Percentiles rank a stretch among this genome's conserved stretches.
These are phyloP conservation scores for Tipula vernalis DNA, from an alignment of 2,888 invertebrate genomes.

Conservation along the genomic window DNA sequence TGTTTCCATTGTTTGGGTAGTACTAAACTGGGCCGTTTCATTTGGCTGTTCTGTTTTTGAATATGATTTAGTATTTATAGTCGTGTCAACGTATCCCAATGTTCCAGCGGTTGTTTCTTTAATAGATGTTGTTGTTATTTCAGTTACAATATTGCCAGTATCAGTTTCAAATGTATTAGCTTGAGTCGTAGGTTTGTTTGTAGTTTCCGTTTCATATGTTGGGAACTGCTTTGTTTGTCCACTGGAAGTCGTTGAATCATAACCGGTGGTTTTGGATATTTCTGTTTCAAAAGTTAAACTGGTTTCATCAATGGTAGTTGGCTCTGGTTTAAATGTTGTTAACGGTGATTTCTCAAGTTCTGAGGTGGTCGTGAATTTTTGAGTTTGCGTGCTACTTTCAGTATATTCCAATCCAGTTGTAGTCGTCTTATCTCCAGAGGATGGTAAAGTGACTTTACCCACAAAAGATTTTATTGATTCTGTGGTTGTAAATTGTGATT, in stretches of 20 bases:
- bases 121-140: too few relatives aligned
- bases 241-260: not conserved
- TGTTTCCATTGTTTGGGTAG: not conserved
- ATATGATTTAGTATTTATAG: too few relatives aligned
- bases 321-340: not conserved
- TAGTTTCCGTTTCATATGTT: not conserved
- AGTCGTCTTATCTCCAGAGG: not conserved
- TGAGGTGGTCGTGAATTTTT: not conserved
- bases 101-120: too few relatives aligned
- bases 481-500: not conserved
- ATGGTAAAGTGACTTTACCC: not conserved
- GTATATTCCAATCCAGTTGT: not conserved
- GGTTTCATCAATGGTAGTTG: slow-evolving; percentile 7
- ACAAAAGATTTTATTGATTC: not conserved
- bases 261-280: not conserved
- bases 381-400: not conserved
- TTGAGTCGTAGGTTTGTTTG: not conserved
- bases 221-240: not conserved
- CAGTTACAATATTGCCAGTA: too few relatives aligned
- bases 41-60: too few relatives aligned
- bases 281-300: not conserved
- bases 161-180: not conserved
- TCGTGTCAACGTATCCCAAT: too few relatives aligned
- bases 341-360: not conserved
- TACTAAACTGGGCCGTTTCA: too few relatives aligned